Base-by-base conservation (phyloP, 2,888 invertebrate genomes). In the Spilarctia lutea region DNA sequence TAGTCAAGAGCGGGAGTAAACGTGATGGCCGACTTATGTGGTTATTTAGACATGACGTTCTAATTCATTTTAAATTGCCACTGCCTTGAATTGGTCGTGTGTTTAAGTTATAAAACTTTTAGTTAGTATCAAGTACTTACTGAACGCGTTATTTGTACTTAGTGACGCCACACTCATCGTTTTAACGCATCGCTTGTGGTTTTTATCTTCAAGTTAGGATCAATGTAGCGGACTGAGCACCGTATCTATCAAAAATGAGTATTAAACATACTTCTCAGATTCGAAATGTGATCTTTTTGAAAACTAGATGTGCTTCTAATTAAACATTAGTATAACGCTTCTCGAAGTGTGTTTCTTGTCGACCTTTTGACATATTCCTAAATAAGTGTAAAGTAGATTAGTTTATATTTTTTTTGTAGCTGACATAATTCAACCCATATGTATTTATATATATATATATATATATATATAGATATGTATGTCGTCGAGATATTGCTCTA, bases 321-420 rank as follows among this genome's bases (percentile, higher is more conserved):
- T 77, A 42, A 52, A 65, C 35, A 66, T 66, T 20, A 73, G 60
- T 78, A 77, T 70, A 52, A 77, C 71, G 84, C 83, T 87, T 87
- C 83, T 85, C 83, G 82, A 84, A 83, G 82, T 88, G 86, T 87
- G 85, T 86, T 87, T 89, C 88, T 90, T 89, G 90, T 91, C 88
- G 88, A 89, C 84, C 83, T 87, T 87, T 90, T 86, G 85, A 90
- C 89, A 88, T 93, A 93, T 94, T 93, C 93, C 93, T 93, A 92
- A 91, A 91, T 93, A 91, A 91, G 88, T 93, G 92, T 93, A 93
- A 92, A 92, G 89, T 94, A 93, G 92, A 85, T 87, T 92, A 92
- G 89, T 83, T 84, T 86, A 88, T 75, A 79, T 79, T 80, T 74
- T 79, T 79, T 90, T 87, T 87, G 83, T 86, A 86, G 87, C 84